Conservation (phyloP, 1,140 invertebrate species). For the Caenorhabditis inopinata region DNA sequence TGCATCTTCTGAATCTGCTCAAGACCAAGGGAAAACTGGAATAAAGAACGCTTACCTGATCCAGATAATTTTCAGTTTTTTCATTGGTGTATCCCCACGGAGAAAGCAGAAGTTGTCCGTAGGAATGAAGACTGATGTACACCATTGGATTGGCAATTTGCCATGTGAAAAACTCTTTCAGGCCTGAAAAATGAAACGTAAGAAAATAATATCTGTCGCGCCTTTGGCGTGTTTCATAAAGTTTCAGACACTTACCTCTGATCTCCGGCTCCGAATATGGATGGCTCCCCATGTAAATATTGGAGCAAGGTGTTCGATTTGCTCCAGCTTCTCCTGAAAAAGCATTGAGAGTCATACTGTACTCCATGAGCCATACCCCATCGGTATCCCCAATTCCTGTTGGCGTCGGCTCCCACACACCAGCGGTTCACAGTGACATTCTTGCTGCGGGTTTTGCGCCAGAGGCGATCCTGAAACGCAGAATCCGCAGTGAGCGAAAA, state of each 20-base stretch:
- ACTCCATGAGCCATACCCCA: no score
- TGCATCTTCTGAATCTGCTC: no score
- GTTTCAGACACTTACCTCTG: no score
- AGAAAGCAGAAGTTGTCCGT: conserved; percentile 67
- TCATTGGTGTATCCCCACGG: conserved; percentile 68
- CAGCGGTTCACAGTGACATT: conserved; percentile 58
- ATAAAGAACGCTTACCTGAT: conserved; percentile 56
- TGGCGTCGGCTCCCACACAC: conserved; percentile 68
- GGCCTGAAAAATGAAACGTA: background rate
- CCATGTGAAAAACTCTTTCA: conserved; percentile 55
- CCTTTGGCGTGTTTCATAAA: no score
- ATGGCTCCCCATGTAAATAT: conserved; percentile 58
- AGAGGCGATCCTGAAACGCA: conserved; percentile 66
- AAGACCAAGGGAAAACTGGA: no score
- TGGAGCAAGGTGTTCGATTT: conserved; percentile 59
- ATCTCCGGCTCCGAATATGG: conserved; percentile 63
- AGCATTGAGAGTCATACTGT: background rate
- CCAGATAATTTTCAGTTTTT: conserved; percentile 56
- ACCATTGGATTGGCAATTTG: conserved; percentile 58
- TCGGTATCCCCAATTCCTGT: conserved; percentile 68
- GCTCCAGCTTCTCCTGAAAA: conserved; percentile 57
- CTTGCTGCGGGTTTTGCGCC: conserved; percentile 67
- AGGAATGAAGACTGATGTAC: conserved; percentile 59
- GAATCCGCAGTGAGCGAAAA: no score
- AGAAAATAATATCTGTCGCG: no score